Evolutionary conservation across 1,140 invertebrate species (phyloP).

Genomic region (Bombus waltoni): DNA sequence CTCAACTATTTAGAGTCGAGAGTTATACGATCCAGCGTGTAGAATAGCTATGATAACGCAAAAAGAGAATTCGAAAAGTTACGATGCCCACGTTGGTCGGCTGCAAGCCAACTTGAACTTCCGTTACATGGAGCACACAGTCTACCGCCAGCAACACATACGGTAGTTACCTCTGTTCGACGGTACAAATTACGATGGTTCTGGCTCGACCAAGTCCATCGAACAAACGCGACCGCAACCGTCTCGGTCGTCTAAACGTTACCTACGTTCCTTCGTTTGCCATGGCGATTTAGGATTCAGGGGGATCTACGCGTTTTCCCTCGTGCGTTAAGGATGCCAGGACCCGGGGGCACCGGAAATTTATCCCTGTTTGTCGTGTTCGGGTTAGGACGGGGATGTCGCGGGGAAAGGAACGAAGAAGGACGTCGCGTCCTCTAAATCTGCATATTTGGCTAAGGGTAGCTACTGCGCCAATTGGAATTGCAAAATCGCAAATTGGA

Average conservation of each 20-base stretch:
- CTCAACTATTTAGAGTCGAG: neutral
- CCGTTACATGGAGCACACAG: neutral
- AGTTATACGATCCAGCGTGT: neutral
- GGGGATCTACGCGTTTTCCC: slow-evolving; percentile 45
- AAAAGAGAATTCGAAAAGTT: slow-evolving; percentile 27
- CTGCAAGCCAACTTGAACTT: neutral
- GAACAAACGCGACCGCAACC: neutral
- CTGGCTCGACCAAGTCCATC: slow-evolving; percentile 5
- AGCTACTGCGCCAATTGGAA: slow-evolving; percentile 72
- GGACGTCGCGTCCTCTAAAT: slow-evolving; percentile 57
- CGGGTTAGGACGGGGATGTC: slow-evolving; percentile 29
- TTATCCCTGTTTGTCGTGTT: slow-evolving; percentile 51
- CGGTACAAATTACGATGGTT: slow-evolving; percentile 60
- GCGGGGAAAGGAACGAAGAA: slow-evolving; percentile 49
- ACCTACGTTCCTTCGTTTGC: neutral
- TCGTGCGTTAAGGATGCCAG: neutral
- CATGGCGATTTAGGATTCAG: slow-evolving; percentile 13
- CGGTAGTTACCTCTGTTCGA: slow-evolving; percentile 70
- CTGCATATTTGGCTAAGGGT: slow-evolving; percentile 73
- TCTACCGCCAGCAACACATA: slow-evolving; percentile 46
- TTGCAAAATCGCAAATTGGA: slow-evolving; percentile 77
- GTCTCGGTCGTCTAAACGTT: neutral
- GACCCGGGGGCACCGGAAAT: slow-evolving; percentile 12
- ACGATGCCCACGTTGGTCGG: neutral
- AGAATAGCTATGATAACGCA: neutral